A percentile compares a stretch with the other conserved stretches of the same genome.
Conservation (phyloP, 2,113 vertebrate genomes). For the Hystrix cristata region DNA sequence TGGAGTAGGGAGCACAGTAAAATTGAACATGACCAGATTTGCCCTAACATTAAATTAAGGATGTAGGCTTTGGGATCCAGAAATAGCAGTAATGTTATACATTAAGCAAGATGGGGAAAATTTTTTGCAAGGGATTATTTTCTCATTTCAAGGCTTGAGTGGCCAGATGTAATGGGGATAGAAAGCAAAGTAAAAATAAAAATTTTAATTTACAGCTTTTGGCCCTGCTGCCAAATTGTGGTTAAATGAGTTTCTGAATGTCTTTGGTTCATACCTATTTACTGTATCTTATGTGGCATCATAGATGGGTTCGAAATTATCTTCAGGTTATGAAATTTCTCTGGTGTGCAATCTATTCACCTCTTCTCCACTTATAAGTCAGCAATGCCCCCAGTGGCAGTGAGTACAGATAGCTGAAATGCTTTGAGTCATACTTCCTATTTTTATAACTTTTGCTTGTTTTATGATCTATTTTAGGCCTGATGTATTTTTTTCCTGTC, state of each 20-base stretch:
- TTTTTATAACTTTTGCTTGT: constrained; percentile 77
- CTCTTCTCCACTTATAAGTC: constrained; percentile 46
- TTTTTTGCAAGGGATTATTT: constrained; percentile 60
- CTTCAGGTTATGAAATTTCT: constrained; percentile 65
- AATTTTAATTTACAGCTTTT: constrained; percentile 6
- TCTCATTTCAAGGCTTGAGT: constrained; percentile 63
- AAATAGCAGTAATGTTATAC: constrained; percentile 56
- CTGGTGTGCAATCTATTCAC: not conserved
- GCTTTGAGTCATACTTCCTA: constrained; percentile 72
- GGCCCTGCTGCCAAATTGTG: not conserved
- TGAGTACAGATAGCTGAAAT: constrained; percentile 71
- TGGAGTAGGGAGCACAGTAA: not conserved
- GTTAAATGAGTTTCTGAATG: constrained; percentile 15
- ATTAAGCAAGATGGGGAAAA: constrained; percentile 57
- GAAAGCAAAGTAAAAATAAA: constrained; percentile 57
- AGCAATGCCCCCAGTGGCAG: constrained; percentile 76
- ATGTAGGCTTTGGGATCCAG: constrained; percentile 24
- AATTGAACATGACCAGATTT: constrained; percentile 52
- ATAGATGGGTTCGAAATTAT: constrained; percentile 27
- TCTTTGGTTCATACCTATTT: not conserved
- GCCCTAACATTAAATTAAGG: constrained; percentile 56
- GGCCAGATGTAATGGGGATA: constrained; percentile 2
- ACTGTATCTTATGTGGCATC: not conserved
- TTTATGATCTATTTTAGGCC: constrained; percentile 77
- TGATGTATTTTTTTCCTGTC: constrained; percentile 67